Evolutionary conservation across 1,140 invertebrate genomes (phyloP), one percentile per base, ranked within the genome.

Genomic region (Trichoplusia ni): DNA sequence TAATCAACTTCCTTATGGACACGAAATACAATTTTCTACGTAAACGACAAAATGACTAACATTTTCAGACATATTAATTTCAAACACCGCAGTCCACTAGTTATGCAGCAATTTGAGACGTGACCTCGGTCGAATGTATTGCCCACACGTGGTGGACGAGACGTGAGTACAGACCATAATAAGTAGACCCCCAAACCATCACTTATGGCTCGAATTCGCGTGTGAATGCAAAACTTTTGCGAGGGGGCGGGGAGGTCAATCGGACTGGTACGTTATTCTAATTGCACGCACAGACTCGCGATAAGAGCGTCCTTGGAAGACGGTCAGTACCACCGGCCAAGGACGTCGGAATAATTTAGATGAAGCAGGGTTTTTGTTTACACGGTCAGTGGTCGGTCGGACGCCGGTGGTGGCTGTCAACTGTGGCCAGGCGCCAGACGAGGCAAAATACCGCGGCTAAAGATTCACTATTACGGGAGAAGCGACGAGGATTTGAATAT

Each of bases 31-130:
- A 44, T 42, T 58, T 58, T 44, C 25, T 18, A 29, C 14, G 25
- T 42, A 44, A 46, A 60, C 42, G 40, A 60, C 56, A 60, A 60
- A 60, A 35, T 60, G 31, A 33, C 40, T 60, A 46, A 60, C 64
- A 69, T 65, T 72, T 70, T 73, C 60, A 73, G 73, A 75, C 70
- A 69, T 81, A 82, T 77, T 79, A 80, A 80, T 80, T 76, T 78
- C 75, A 82, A 89, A 88, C 80, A 73, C 85, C 82, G 87, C 85
- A 86, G 82, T 88, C 77, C 63, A 78, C 78, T 86, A 79, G 73
- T 76, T 82, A 88, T 89, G 85, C 85, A 86, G 82, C 76, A 82
- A 85, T 84, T 84, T 81, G 71, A 82, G 68, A 80, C 74, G 72
- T 81, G 86, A 79, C 86, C 86, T 89, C 86, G 83, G 54, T 51